Evolutionary conservation across 2,797 vertebrate genomes (phyloP), one percentile per base, ranked within the genome.

Genomic region (Trachurus trachurus): DNA sequence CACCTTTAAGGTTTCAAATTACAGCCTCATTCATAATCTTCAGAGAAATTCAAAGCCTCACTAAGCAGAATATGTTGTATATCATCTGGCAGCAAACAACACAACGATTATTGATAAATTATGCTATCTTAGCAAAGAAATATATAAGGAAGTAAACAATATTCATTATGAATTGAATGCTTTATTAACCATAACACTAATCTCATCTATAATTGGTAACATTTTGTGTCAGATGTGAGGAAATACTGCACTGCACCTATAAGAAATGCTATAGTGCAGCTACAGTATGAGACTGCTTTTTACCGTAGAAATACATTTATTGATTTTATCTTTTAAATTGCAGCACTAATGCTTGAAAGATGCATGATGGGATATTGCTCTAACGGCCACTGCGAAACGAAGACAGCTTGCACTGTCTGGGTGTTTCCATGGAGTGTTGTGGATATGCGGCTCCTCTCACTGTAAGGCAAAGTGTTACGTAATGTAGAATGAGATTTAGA

Each of bases 291-390:
- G 34, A 37, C 34, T 21, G 21, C 13, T 17, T 19, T n/a, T 16
- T 17, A 37, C 4, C 17, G 2, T 9, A 19, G n/a, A n/a, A 26
- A 19, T 34, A 12, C 22, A 74, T 26, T 26, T 15, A 17, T 31
- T 42, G 12, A 42, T 42, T 37, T 37, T 37, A 37, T 26, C 16
- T 53, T 64, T 68, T 5, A 61, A 78, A 61, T 63, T 40, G 67
- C 58, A 76, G 58, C 44, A 19, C n/a, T 9, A 47, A 65, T 68
- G 50, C 56, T 31, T 59, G 40, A 68, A 44, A 82, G 76, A 76
- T 81, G 74, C 61, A 66, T 40, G 34, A 74, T 70, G 71, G 76
- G 52, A 88, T 78, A 77, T 79, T 85, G 80, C 39, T 42, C 73
- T 61, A 61, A 12, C 15, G n/a, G 49, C 49, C n/a, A 52, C 16